Evolutionary conservation across 2,888 invertebrate genomes (phyloP), one percentile per base, ranked within the genome.

Genomic region (Dascillus cervinus): DNA sequence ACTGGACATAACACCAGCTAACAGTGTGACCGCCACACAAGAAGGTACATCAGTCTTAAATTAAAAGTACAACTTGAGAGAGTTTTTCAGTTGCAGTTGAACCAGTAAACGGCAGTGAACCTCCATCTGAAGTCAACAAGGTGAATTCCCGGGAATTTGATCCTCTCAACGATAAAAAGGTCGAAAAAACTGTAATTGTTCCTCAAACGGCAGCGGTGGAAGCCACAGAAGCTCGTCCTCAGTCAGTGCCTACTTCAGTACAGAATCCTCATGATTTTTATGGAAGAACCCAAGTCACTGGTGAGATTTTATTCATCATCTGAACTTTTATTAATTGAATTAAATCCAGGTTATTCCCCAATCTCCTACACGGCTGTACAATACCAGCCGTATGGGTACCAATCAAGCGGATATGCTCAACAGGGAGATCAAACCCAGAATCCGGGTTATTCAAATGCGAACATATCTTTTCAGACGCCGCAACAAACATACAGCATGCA

Each of bases 121-220:
- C n/a, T n/a, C n/a, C n/a, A n/a, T n/a, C n/a, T n/a, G n/a, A n/a
- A n/a, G 43, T 43, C 33, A 62, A 54, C 34, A 60, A 61, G 41
- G 60, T 62, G 19, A 67, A 64, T 46, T 66, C 73, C 24, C 71
- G 72, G 48, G 75, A 76, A 50, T 76, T 76, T 61, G 75, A 76
- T 55, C 75, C 75, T 3, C 52, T 75, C 17, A 70, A 72, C 51
- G 66, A 66, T 13, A 62, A 58, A 38, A 50, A 50, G 4, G 51
- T 49, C 29, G 13, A 27, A 27, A 5, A 12, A 5, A 11, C 10
- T 13, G 28, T 32, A 11, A 4, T 14, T 2, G 15, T 8, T 4
- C n/a, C 26, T 14, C 39, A 39, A 23, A 23, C 20, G 8, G 22
- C 14, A 11, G 35, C 29, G 23, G 37, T 37, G 6, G 54, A 56